A percentile compares a stretch with the other conserved stretches of the same genome.
Conservation (phyloP, 1,140 invertebrate species). For the Ectropis grisescens region DNA sequence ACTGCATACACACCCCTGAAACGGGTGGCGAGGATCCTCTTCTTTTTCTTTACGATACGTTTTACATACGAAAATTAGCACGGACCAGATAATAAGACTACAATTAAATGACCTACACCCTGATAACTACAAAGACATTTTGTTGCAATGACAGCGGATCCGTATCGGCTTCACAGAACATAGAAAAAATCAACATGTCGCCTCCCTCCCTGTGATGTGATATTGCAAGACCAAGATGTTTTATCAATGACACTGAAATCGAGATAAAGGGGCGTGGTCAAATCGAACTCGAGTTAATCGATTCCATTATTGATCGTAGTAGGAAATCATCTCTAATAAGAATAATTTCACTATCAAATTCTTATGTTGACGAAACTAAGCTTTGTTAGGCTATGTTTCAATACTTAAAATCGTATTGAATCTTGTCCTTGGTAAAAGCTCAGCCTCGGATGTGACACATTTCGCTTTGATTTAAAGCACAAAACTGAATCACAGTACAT, state of each 20-base stretch:
- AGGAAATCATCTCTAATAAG: too few relatives aligned
- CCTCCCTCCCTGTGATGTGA: constrained; percentile 23
- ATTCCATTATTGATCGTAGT: too few relatives aligned
- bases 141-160: constrained; percentile 66
- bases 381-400: too few relatives aligned
- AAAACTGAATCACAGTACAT: too few relatives aligned
- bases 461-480: too few relatives aligned
- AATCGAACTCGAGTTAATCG: constrained; percentile 2
- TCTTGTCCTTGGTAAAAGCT: too few relatives aligned
- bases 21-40: constrained; percentile 62
- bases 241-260: constrained; percentile 46
- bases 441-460: too few relatives aligned
- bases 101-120: constrained; percentile 66
- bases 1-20: constrained; percentile 66
- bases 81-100: constrained; percentile 52
- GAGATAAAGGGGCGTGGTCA: constrained; percentile 55
- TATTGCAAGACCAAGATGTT: too few relatives aligned
- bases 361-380: too few relatives aligned
- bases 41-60: constrained; percentile 45
- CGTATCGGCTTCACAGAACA: constrained; percentile 69
- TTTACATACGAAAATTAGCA: constrained; percentile 55
- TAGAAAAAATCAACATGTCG: constrained; percentile 70
- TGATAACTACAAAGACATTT: constrained; percentile 69
- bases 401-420: too few relatives aligned
- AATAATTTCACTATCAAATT: too few relatives aligned